These are phyloP conservation scores for Anguilla anguilla DNA, from an alignment of 2,797 vertebrate genomes.

Conservation along the genomic window DNA sequence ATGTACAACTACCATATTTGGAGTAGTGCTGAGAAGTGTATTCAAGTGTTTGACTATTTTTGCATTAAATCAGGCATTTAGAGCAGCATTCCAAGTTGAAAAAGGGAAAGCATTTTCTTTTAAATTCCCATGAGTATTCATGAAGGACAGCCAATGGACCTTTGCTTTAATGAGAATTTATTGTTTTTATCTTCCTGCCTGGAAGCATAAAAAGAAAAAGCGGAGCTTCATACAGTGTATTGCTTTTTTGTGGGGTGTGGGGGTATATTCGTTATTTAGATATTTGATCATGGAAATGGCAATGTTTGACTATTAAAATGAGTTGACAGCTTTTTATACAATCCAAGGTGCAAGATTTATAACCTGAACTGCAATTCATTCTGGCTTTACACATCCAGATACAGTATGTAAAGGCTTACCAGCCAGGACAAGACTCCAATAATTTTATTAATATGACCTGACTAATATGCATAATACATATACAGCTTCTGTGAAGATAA, in stretches of 20 bases:
- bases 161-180: not conserved
- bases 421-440: not conserved
- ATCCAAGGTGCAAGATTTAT: not conserved
- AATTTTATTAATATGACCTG: not conserved
- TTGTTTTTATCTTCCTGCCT: not conserved
- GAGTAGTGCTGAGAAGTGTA: too few species aligned
- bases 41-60: too few species aligned
- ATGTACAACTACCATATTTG: too few species aligned
- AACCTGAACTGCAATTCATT: not conserved
- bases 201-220: not conserved
- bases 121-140: not conserved
- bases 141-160: not conserved
- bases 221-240: not conserved
- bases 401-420: not conserved
- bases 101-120: not conserved
- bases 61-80: too few species aligned
- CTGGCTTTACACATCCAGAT: not conserved
- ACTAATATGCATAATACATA: not conserved
- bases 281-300: not conserved
- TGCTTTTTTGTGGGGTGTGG: not conserved
- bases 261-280: not conserved
- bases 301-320: not conserved
- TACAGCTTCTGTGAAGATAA: not conserved
- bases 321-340: not conserved
- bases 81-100: too few species aligned